Conservation (phyloP, 2,113 vertebrate species). For the Phainopepla nitens region DNA sequence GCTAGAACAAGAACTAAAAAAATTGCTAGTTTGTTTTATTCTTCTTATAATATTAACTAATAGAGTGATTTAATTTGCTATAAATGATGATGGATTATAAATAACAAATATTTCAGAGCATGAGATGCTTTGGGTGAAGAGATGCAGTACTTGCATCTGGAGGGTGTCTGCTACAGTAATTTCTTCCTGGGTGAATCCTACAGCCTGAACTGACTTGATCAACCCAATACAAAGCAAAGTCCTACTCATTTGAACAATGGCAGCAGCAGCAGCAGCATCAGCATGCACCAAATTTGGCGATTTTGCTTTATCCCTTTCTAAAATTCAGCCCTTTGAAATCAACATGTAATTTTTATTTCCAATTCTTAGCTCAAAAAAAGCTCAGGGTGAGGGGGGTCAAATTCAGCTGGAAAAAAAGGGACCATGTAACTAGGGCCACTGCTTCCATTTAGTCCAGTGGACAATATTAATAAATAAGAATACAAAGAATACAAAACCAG, state of each 20-base stretch:
- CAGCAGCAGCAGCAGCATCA: not conserved
- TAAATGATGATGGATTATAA: not conserved
- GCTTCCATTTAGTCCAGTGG: not conserved
- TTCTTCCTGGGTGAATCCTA: not conserved
- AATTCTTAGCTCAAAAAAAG: not conserved
- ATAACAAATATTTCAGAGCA: not conserved
- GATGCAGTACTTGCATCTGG: not conserved
- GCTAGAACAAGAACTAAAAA: not conserved
- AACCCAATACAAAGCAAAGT: not conserved
- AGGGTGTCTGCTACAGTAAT: not conserved
- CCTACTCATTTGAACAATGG: not conserved
- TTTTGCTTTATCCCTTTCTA: not conserved
- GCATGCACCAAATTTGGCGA: not conserved
- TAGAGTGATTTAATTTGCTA: not conserved
- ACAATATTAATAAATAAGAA: conserved; percentile 29
- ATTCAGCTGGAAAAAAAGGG: not conserved
- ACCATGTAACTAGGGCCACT: not conserved
- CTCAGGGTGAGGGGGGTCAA: accelerated
- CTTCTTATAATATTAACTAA: not conserved
- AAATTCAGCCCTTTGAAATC: not conserved
- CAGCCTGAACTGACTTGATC: not conserved
- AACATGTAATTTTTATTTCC: not conserved
- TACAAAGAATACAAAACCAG: conserved; percentile 13
- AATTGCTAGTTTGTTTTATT: not conserved
- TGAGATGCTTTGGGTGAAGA: not conserved